Evolutionary conservation across 2,888 invertebrate species (phyloP), one percentile per base, ranked within the genome.

Genomic region (Acheta domesticus): DNA sequence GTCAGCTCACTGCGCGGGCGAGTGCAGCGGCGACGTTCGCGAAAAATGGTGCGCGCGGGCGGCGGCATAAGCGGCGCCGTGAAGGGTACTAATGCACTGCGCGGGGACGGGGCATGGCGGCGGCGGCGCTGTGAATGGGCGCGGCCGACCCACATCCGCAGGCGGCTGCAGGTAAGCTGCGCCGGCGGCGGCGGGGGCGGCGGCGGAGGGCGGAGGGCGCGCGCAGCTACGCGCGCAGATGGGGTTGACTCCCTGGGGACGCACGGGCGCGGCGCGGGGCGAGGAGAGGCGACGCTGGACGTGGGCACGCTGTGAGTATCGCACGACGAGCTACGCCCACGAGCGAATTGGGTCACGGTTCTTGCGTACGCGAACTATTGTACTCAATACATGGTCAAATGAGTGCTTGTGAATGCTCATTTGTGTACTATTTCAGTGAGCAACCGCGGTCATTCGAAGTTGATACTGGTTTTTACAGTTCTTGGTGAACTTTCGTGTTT

Each of bases 141-240:
- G n/a, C 62, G 62, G 62, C 62, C 62, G 62, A 19, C 62, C 62
- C 62, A 62, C 62, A 62, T 62, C 62, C n/a, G 62, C 62, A 62
- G 62, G n/a, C 62, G 23, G 14, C n/a, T 62, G n/a, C 62, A 14
- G 16, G 14, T 62, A n/a, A 62, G 12, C n/a, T n/a, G n/a, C 23
- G 23, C 3, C 23, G 23, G n/a, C n/a, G n/a, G n/a, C n/a, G n/a
- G n/a, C 62, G 62, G 16, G 16, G 16, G 62, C n/a, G n/a, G n/a
- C n/a, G n/a, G n/a, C 62, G 62, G 16, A 62, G 16, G 62, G 16
- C 62, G 62, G 16, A 62, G 16, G 62, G 16, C 62, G 62, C 16
- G 4, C 62, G 62, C 23, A 23, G 23, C 62, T 3, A 2, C 19
- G 62, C 16, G 62, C 62, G 62, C 62, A 62, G 62, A n/a, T 62